Base-by-base conservation (phyloP, 2,888 invertebrate genomes). In the Cyrtodaria siliqua region DNA sequence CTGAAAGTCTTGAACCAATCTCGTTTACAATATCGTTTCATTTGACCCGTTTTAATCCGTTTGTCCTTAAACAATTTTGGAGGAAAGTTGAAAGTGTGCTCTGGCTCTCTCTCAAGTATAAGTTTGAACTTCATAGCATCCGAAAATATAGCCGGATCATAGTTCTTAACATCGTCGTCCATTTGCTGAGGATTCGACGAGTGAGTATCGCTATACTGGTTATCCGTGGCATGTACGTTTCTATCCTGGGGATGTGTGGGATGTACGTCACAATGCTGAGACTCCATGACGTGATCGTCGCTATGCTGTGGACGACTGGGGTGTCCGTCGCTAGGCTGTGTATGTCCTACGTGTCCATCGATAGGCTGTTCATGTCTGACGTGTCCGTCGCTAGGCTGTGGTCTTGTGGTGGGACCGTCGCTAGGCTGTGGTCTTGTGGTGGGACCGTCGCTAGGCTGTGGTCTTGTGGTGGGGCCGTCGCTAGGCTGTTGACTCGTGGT, bases 1-100 rank as follows among this genome's bases (percentile, higher is more conserved):
- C 26, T 47, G 49, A 73, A 80, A 38, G 50, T 64, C 33, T 64
- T 20, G 27, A 80, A 70, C 69, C 68, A 76, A 16, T 70, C 55
- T 38, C 44, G 61, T 1, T 59, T 18, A 38, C 73, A 76, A 33
- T 44, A 67, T 27, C 80, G 53, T 27, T 71, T 66, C 52, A 60
- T 57, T 12, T 53, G 27, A 40, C 79, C 71, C 8, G 16, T 40
- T 64, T 75, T 74, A n/a, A 3, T 44, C 16, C 61, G n/a, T 49
- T 73, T 73, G 20, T 70, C 80, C 38, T 76, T 73, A 26, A 56
- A 73, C 4, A 44, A 18, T 59, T 71, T 67, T 9, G 66, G 27
- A 20, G 76, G 76, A 70, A 76, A 70, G 4, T 2, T 70, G 53
- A 63, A 76, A 38, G 18, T 55, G 18, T 42, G 16, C 9, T 66